Evolutionary conservation across 2,888 invertebrate species (phyloP).

Genomic region (Pinctada fucata): DNA sequence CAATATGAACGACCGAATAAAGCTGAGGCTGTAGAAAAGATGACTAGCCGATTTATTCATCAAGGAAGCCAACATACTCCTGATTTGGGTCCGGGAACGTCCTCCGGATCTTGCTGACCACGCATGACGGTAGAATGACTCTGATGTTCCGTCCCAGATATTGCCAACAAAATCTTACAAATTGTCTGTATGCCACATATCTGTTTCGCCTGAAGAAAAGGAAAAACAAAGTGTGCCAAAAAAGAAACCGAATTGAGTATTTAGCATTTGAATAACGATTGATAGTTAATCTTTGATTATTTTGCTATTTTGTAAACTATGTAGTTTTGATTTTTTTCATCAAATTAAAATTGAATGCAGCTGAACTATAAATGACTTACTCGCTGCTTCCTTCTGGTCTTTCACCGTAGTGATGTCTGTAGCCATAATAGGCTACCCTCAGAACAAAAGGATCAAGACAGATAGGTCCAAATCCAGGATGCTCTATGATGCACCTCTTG

Average conservation of each 20-base stretch:
- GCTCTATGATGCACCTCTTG: not conserved
- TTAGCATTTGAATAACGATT: too few relatives aligned
- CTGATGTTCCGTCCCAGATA: not conserved
- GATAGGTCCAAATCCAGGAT: slow-evolving; percentile 12
- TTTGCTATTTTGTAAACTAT: too few relatives aligned
- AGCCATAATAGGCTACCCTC: slow-evolving; percentile 5
- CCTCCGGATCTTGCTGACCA: not conserved
- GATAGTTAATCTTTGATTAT: too few relatives aligned
- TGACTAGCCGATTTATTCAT: not conserved
- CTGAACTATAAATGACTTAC: too few relatives aligned
- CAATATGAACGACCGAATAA: not conserved
- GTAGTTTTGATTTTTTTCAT: too few relatives aligned
- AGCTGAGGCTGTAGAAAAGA: not conserved
- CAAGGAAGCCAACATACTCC: too few relatives aligned
- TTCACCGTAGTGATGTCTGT: slow-evolving; percentile 6
- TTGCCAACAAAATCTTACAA: too few relatives aligned
- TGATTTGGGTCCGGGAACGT: not conserved
- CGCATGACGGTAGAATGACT: not conserved
- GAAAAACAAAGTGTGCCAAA: too few relatives aligned
- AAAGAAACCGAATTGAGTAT: too few relatives aligned
- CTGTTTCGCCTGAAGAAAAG: slow-evolving; percentile 1
- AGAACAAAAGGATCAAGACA: slow-evolving; percentile 12
- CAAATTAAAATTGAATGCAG: too few relatives aligned
- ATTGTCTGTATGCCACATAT: slow-evolving; percentile 7
- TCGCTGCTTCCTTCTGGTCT: slow-evolving; percentile 3